Conservation (phyloP, 2,888 invertebrate species). For the Metallyticus violacea region DNA sequence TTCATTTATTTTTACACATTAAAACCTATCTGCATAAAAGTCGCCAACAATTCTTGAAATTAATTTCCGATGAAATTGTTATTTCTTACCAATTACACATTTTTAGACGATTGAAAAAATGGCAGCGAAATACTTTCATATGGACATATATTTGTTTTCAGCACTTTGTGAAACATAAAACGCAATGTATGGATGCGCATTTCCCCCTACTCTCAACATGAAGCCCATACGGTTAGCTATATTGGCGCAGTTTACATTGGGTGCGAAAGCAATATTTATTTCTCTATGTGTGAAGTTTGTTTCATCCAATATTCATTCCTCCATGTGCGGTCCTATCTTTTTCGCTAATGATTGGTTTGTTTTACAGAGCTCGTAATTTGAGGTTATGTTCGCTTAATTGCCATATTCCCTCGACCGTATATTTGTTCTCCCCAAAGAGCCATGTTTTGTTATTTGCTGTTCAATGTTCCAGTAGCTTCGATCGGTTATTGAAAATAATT, state of each 20-base stretch:
- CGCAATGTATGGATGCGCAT: background rate
- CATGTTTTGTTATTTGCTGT: background rate
- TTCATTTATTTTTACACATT: background rate
- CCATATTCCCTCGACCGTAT: background rate
- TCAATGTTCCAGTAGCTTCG: background rate
- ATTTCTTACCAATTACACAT: background rate
- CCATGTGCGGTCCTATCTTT: background rate
- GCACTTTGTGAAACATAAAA: background rate
- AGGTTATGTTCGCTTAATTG: background rate
- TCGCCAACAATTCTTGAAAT: background rate
- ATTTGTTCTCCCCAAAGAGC: background rate
- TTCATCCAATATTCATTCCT: background rate
- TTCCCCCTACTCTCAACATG: background rate
- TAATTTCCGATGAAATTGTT: background rate
- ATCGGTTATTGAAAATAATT: background rate
- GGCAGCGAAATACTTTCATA: background rate
- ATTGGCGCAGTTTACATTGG: background rate
- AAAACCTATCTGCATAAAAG: background rate
- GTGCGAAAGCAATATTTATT: background rate
- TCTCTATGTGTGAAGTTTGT: background rate
- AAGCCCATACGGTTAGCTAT: background rate
- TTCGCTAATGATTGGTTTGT: background rate
- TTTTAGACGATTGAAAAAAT: background rate
- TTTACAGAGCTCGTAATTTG: background rate
- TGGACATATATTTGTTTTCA: background rate